Percentiles rank a stretch among this genome's conserved stretches.
Evolutionary conservation across 2,797 vertebrate genomes (phyloP).

Genomic region (Enteromius trimaculatus): DNA sequence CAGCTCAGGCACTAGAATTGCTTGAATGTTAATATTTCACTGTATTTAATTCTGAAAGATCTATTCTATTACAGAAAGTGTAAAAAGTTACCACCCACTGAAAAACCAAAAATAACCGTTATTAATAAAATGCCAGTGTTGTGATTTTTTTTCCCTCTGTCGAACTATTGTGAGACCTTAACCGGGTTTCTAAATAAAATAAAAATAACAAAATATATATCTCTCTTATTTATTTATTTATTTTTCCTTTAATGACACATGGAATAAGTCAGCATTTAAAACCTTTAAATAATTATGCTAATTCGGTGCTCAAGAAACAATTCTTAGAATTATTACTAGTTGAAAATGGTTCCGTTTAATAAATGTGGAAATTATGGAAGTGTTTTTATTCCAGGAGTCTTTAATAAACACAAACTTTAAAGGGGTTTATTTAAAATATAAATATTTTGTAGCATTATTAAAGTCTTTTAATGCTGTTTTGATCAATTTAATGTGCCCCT

Average conservation of each 20-base stretch:
- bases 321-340: not conserved
- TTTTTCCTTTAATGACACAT: not conserved
- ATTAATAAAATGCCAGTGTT: not conserved
- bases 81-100: not conserved
- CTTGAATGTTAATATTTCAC: not conserved
- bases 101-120: not conserved
- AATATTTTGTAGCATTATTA: not conserved
- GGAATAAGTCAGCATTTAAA: not conserved
- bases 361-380: not conserved
- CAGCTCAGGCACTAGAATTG: constrained; percentile 16
- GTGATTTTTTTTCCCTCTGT: not conserved
- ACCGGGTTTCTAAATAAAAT: not conserved
- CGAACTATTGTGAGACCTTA: not conserved
- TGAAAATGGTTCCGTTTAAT: not conserved
- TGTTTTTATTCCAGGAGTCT: not conserved
- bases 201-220: too few species aligned
- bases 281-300: not conserved
- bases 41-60: not conserved
- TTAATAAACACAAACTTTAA: not conserved
- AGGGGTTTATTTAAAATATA: not conserved
- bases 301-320: not conserved
- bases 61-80: not conserved
- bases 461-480: not conserved
- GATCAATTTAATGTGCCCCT: not conserved
- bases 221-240: not conserved